Percentiles rank a stretch among this genome's conserved stretches.
Evolutionary conservation across 2,113 vertebrate genomes (phyloP).

Genomic region (Oreochromis aureus): DNA sequence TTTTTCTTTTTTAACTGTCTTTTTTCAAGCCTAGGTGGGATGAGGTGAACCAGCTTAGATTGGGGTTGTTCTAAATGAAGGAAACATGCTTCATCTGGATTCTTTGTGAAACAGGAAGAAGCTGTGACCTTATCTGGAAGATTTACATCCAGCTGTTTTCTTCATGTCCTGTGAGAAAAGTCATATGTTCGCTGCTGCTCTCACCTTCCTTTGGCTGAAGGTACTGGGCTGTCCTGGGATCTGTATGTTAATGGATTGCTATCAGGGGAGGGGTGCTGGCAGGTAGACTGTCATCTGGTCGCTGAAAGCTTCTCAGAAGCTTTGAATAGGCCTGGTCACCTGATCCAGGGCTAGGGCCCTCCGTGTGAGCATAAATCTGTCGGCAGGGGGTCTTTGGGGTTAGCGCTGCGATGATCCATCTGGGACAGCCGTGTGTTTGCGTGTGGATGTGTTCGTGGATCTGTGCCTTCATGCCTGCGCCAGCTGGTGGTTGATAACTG

Average conservation of each 20-base stretch:
- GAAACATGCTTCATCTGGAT: conserved; percentile 14
- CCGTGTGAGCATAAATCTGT: conserved; percentile 61
- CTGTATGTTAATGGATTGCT: neutral
- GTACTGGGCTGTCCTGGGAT: neutral
- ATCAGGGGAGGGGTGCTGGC: neutral
- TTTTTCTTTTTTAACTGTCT: neutral
- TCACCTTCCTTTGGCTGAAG: neutral
- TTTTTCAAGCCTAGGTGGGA: neutral
- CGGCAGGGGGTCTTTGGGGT: conserved; percentile 41
- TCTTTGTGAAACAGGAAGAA: conserved; percentile 49
- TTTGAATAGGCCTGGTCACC: conserved; percentile 44
- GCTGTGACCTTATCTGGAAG: conserved; percentile 41
- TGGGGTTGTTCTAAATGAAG: neutral
- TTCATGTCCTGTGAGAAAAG: conserved; percentile 20
- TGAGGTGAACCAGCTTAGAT: neutral
- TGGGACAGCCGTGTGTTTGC: conserved; percentile 53
- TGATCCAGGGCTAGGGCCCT: conserved; percentile 29
- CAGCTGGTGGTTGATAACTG: conserved; percentile 38
- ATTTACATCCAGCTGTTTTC: conserved; percentile 29
- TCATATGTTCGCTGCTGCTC: neutral
- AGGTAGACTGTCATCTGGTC: conserved; percentile 26
- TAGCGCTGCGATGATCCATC: conserved; percentile 51
- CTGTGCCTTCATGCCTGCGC: neutral
- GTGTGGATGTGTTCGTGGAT: conserved; percentile 8
- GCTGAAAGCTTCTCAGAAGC: conserved; percentile 17